A percentile compares a stretch with the other conserved stretches of the same genome.
These are phyloP conservation scores for Ambastaia sidthimunki DNA, from an alignment of 2,797 vertebrate species.

Conservation along the genomic window DNA sequence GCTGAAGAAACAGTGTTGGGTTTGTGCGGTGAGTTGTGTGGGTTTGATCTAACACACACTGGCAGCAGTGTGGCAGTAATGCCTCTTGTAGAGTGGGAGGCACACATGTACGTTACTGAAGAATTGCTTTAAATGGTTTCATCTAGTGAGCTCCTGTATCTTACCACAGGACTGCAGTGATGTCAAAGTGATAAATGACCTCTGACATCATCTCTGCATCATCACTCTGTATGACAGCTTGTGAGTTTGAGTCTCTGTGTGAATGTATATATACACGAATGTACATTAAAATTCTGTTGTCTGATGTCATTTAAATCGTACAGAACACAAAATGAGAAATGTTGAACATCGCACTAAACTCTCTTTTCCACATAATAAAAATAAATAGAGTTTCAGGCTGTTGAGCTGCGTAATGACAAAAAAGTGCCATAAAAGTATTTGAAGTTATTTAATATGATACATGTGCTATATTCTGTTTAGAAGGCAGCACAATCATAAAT, in stretches of 20 bases:
- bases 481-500: no score
- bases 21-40: constrained; percentile 38
- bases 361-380: background rate
- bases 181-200: background rate
- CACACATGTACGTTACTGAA: constrained; percentile 26
- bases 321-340: background rate
- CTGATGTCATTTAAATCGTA: background rate
- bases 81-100: constrained; percentile 39
- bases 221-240: no score
- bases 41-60: constrained; percentile 34
- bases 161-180: constrained; percentile 23
- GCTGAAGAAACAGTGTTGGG: constrained; percentile 33
- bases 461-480: no score
- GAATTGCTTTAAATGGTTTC: constrained; percentile 27
- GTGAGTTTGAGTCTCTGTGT: no score
- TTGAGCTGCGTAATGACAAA: no score
- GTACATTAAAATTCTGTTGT: background rate
- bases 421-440: no score
- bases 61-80: background rate
- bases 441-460: no score
- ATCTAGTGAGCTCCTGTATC: constrained; percentile 31
- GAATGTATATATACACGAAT: background rate
- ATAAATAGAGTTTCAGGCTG: background rate
- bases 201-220: constrained; percentile 2
- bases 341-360: background rate